Conservation (phyloP, 2,888 invertebrate species). For the Hyles lineata region DNA sequence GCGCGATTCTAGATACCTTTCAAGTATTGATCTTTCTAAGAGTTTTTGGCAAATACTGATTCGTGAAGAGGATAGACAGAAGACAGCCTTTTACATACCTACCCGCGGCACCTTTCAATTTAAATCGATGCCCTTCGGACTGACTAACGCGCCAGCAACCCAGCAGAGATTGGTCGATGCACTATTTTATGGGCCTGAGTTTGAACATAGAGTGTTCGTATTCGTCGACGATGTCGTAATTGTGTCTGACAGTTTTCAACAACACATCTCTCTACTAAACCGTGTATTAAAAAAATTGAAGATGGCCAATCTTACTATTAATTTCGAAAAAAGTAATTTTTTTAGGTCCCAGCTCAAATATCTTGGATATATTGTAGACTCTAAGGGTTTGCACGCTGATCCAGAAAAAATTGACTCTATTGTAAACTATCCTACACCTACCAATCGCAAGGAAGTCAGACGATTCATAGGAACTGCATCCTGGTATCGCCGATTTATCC, state of each 20-base stretch:
- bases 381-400: conserved; percentile 41
- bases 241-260: conserved; percentile 38
- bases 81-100: conserved; percentile 41
- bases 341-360: conserved; percentile 40
- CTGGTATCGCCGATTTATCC: conserved; percentile 43
- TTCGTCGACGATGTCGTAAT: conserved; percentile 44
- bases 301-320: conserved; percentile 42
- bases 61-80: conserved; percentile 33
- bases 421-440: conserved; percentile 41
- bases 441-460: conserved; percentile 40
- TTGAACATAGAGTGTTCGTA: conserved; percentile 39
- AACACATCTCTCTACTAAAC: conserved; percentile 39
- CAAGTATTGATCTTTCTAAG: conserved; percentile 42
- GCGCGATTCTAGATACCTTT: conserved; percentile 41
- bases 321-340: conserved; percentile 42
- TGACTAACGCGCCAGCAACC: conserved; percentile 39
- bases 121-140: conserved; percentile 35
- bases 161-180: conserved; percentile 37
- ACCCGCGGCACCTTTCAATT: conserved; percentile 36
- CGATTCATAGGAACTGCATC: conserved; percentile 46
- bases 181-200: conserved; percentile 36
- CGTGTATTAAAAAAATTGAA: conserved; percentile 39
- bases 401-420: conserved; percentile 43
- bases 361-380: conserved; percentile 42
- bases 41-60: conserved; percentile 43